Base-by-base conservation (phyloP, 2,888 invertebrate species). In the Thymelicus sylvestris region DNA sequence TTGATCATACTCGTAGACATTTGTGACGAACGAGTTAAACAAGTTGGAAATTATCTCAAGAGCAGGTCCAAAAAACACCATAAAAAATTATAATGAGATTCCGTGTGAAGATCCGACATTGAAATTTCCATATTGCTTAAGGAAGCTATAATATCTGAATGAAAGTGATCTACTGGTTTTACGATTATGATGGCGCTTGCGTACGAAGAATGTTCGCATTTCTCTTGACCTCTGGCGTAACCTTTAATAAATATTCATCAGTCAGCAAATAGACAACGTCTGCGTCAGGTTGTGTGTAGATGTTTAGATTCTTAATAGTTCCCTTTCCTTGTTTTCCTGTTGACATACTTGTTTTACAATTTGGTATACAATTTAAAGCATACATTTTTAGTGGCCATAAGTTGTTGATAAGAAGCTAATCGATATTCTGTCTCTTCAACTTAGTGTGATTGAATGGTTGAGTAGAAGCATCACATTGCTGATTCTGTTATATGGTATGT, bases 171-270 rank as follows among this genome's bases (percentile, higher is more conserved):
- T 70, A 59, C 63, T 64, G 71, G 71, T 74, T 71, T 71, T 52
- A 66, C 47, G 65, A 61, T 72, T 66, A 69, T 66, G 44, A 59
- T 19, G 38, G 44, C 31, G 57, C 38, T 39, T 31, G 62, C 31
- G 47, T 74, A 68, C 61, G 50, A 41, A 68, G 63, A 74, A 70
- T 69, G 67, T 66, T 65, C 63, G 73, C 74, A 75, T 79, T 79
- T 74, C 79, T 74, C 76, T 77, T 75, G 77, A 78, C 79, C 79
- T 67, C 48, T 55, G 19, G 67, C 39, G 72, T 79, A 75, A 77
- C 78, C 74, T 73, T 76, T 77, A 79, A 85, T 88, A 79, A 83
- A 87, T 87, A 89, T 89, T 87, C 82, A 87, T 81, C 69, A 71
- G 63, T 66, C 38, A 41, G 59, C 50, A 67, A 71, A 60, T 41